Evolutionary conservation across 2,797 vertebrate genomes (phyloP).

Genomic region (Sebastes diploproa): DNA sequence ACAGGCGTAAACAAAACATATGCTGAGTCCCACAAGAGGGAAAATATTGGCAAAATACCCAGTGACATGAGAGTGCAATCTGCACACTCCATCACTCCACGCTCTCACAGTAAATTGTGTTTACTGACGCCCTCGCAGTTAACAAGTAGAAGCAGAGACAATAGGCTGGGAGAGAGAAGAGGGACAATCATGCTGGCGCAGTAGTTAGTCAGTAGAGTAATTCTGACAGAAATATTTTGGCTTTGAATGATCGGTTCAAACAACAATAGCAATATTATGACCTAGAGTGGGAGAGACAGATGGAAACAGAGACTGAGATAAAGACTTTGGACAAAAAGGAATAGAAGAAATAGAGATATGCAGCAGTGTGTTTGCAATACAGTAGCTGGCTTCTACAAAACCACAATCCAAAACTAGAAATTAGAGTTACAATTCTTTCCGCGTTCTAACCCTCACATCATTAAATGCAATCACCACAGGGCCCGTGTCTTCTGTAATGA

Average conservation of each 20-base stretch:
- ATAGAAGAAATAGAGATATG: background rate
- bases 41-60: background rate
- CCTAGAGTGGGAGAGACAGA: background rate
- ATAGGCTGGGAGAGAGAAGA: background rate
- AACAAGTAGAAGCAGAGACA: background rate
- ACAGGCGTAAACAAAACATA: slow-evolving; percentile 25
- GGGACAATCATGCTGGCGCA: background rate
- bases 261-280: background rate
- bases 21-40: background rate
- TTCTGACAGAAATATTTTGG: background rate
- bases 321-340: slow-evolving; percentile 6
- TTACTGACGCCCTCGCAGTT: background rate
- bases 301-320: background rate
- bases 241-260: background rate
- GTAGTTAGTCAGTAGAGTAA: background rate
- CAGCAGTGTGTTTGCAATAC: background rate
- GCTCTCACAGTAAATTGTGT: background rate
- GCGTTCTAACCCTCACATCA: background rate
- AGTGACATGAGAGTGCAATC: background rate
- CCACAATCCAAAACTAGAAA: background rate
- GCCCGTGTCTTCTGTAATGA: slow-evolving; percentile 26
- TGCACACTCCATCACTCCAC: background rate
- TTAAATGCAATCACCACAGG: background rate
- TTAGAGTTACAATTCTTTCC: background rate
- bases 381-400: background rate